Conservation (phyloP, 2,797 vertebrate species). For the Enteromius anoplus region DNA sequence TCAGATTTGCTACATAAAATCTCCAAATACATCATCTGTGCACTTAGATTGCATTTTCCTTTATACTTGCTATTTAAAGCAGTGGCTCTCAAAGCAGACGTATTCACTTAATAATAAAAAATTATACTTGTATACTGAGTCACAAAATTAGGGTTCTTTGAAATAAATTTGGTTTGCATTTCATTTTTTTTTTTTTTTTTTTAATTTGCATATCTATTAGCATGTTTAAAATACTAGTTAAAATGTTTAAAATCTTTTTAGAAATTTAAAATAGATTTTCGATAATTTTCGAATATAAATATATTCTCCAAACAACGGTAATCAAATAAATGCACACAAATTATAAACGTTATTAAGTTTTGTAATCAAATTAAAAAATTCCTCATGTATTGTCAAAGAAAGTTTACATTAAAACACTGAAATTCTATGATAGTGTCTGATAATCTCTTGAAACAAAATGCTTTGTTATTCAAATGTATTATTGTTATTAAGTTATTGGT, state of each 20-base stretch:
- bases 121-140: background rate
- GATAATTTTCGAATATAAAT: background rate
- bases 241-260: background rate
- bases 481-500: background rate
- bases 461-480: background rate
- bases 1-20: slow-evolving; percentile 9
- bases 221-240: background rate
- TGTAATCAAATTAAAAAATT: background rate
- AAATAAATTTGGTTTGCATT: background rate
- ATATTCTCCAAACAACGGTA: background rate
- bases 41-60: background rate
- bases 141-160: background rate
- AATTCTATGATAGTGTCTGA: background rate
- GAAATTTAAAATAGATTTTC: background rate
- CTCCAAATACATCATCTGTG: slow-evolving; percentile 10
- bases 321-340: background rate
- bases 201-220: background rate
- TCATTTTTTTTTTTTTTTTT: background rate
- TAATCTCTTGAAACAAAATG: background rate
- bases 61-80: background rate
- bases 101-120: background rate
- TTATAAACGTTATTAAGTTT: background rate
- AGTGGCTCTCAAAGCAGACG: background rate
- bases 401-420: background rate
- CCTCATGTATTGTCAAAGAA: background rate